Evolutionary conservation across 1,140 invertebrate species (phyloP).

Genomic region (Bombus terrestris): DNA sequence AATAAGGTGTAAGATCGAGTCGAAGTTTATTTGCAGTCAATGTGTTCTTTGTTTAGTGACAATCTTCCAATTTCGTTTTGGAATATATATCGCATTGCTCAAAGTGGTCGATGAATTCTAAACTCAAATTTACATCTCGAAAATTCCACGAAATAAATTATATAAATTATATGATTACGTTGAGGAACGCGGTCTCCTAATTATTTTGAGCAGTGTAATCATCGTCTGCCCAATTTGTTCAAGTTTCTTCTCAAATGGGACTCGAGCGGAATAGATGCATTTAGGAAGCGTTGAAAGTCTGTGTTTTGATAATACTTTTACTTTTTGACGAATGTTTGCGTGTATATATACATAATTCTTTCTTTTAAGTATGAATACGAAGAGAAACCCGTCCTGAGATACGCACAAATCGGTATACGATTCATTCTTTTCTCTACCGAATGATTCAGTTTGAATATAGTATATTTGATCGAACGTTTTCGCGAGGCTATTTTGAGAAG

Average conservation of each 20-base stretch:
- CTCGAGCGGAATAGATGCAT: constrained; percentile 10
- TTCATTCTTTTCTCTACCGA: background rate
- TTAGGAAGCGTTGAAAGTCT: constrained; percentile 28
- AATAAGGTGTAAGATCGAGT: background rate
- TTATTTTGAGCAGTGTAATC: constrained; percentile 19
- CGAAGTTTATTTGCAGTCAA: background rate
- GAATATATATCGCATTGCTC: constrained; percentile 1
- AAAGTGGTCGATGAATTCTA: background rate
- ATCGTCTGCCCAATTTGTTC: background rate
- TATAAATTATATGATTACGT: background rate
- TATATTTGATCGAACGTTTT: background rate
- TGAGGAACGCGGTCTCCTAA: background rate
- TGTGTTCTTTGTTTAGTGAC: constrained; percentile 14
- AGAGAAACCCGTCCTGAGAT: constrained; percentile 45
- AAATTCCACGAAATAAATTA: background rate
- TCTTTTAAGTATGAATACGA: constrained; percentile 15
- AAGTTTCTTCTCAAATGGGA: background rate
- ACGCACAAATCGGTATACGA: constrained; percentile 41
- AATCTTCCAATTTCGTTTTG: constrained; percentile 18
- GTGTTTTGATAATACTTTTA: constrained; percentile 35
- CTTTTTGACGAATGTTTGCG: constrained; percentile 32
- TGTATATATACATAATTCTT: constrained; percentile 13
- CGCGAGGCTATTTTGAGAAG: background rate
- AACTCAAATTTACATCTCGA: background rate
- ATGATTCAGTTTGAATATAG: background rate